phyloP scores from a whole-genome alignment of 1,140 invertebrate genomes.

The Sycobia sp. region DNA sequence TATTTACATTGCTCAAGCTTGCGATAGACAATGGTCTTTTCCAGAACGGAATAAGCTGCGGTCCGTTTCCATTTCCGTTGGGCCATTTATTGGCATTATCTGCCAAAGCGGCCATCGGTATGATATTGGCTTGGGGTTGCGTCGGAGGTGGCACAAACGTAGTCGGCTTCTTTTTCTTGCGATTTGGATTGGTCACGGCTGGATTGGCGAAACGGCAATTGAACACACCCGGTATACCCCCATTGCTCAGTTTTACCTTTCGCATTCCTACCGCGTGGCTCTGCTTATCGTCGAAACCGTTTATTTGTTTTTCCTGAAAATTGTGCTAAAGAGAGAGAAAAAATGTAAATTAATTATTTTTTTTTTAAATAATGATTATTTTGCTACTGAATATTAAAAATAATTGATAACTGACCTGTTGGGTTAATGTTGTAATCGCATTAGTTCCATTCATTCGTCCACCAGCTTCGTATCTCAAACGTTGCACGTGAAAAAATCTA shows the following conservation, averaged over 20 bases:
- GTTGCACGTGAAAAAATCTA: slow-evolving; percentile 73
- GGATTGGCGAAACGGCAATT: slow-evolving; percentile 86
- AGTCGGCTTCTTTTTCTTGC: slow-evolving; percentile 90
- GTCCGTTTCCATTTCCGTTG: slow-evolving; percentile 46
- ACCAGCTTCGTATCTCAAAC: slow-evolving; percentile 70
- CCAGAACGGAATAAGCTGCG: slow-evolving; percentile 76
- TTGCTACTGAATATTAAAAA: background rate
- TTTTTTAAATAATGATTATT: no score
- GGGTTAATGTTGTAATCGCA: slow-evolving; percentile 46
- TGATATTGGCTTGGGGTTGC: slow-evolving; percentile 45
- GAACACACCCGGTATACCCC: slow-evolving; percentile 82
- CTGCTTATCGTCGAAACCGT: slow-evolving; percentile 51
- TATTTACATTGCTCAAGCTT: slow-evolving; percentile 54
- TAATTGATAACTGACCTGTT: slow-evolving; percentile 41
- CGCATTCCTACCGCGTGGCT: slow-evolving; percentile 37
- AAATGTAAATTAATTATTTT: background rate
- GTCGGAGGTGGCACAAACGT: slow-evolving; percentile 78
- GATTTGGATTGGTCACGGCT: slow-evolving; percentile 65
- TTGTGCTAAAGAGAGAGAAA: slow-evolving; percentile 43
- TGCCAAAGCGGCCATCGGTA: slow-evolving; percentile 40
- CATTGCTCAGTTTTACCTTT: slow-evolving; percentile 53
- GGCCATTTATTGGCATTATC: slow-evolving; percentile 51
- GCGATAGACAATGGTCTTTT: slow-evolving; percentile 71
- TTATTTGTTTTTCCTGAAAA: slow-evolving; percentile 51
- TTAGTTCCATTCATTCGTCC: slow-evolving; percentile 61